Conservation (phyloP, 2,113 vertebrate species). For the Poeciliopsis retropinna region DNA sequence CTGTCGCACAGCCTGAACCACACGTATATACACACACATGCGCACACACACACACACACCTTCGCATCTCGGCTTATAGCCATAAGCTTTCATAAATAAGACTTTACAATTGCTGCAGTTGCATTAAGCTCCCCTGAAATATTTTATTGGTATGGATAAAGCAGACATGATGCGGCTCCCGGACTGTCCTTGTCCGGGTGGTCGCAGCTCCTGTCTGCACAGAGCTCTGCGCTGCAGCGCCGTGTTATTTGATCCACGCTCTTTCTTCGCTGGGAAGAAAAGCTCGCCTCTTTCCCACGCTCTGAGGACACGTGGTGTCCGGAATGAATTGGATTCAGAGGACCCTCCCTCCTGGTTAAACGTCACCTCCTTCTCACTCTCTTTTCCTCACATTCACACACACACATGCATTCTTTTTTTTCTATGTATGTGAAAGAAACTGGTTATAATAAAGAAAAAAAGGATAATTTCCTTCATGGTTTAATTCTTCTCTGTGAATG, state of each 20-base stretch:
- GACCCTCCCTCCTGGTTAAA: constrained; percentile 83
- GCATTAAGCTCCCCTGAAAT: constrained; percentile 10
- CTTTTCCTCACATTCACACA: constrained; percentile 20
- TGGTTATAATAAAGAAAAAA: not conserved
- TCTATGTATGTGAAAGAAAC: constrained; percentile 13
- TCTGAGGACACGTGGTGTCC: constrained; percentile 91
- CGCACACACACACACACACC: no score
- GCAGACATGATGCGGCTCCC: constrained; percentile 40
- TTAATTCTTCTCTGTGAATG: not conserved
- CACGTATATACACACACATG: not conserved
- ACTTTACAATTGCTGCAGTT: constrained; percentile 18
- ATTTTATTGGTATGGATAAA: constrained; percentile 52
- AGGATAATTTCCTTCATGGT: no score
- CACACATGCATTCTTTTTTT: constrained; percentile 2
- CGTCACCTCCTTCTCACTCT: constrained; percentile 69
- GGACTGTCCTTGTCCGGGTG: constrained; percentile 65
- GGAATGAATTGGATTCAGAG: constrained; percentile 89
- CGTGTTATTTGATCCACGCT: constrained; percentile 86
- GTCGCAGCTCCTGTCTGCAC: constrained; percentile 65
- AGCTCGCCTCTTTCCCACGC: constrained; percentile 99
- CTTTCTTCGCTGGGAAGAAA: constrained; percentile 97
- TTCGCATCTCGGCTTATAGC: constrained; percentile 18
- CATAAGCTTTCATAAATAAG: constrained; percentile 3
- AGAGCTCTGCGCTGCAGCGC: constrained; percentile 69
- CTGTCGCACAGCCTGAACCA: constrained; percentile 8